A percentile compares a stretch with the other conserved stretches of the same genome.
Evolutionary conservation across 1,140 invertebrate species (phyloP).

Genomic region (Thaumatotibia leucotreta): DNA sequence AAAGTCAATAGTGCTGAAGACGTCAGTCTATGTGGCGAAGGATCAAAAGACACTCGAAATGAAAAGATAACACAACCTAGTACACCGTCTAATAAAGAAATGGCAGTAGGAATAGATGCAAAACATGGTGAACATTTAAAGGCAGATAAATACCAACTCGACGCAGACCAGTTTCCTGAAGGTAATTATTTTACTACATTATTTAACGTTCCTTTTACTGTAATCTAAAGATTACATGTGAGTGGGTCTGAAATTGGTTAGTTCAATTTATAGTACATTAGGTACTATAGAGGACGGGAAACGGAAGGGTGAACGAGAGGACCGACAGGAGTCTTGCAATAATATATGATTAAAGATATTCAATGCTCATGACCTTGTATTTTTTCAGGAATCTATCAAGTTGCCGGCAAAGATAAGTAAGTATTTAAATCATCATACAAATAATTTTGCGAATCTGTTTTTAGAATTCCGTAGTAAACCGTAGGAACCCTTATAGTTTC

Average conservation of each 20-base stretch:
- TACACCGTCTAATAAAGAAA: neutral
- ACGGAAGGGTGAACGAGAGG: too few relatives aligned
- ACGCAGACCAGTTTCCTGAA: constrained; percentile 31
- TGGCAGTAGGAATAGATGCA: neutral
- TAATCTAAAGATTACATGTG: too few relatives aligned
- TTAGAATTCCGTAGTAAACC: too few relatives aligned
- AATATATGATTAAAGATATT: too few relatives aligned
- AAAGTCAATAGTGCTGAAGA: neutral
- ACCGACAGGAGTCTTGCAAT: too few relatives aligned
- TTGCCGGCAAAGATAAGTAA: constrained; percentile 50
- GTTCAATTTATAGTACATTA: too few relatives aligned
- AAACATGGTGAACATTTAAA: neutral
- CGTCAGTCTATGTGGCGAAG: neutral
- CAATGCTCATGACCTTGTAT: constrained; percentile 14
- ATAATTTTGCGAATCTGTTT: too few relatives aligned
- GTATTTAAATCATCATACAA: constrained; percentile 20
- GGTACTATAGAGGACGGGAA: too few relatives aligned
- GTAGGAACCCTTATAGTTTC: too few relatives aligned
- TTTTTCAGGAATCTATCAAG: constrained; percentile 60
- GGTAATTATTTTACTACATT: constrained; percentile 28
- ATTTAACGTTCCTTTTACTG: too few relatives aligned
- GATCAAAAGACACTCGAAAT: neutral
- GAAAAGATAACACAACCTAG: neutral
- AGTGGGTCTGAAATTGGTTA: too few relatives aligned
- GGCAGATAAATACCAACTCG: neutral